Percentiles rank a stretch among this genome's conserved stretches.
Conservation (phyloP, 2,113 vertebrate species). For the Lathamus discolor region DNA sequence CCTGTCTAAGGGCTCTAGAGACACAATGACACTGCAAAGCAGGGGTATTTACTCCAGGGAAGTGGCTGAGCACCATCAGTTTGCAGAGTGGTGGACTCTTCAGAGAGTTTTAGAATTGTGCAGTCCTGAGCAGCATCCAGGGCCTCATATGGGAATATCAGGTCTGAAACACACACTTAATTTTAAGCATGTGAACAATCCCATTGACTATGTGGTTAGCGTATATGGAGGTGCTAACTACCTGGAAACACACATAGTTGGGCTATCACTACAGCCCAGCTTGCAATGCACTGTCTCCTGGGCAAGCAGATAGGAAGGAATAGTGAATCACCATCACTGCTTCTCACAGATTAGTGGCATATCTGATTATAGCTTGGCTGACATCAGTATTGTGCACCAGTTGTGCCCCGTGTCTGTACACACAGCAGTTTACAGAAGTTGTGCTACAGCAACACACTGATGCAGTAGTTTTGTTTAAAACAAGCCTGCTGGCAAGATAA, state of each 20-base stretch:
- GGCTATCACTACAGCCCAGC: not conserved
- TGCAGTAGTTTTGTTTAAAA: not conserved
- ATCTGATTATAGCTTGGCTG: not conserved
- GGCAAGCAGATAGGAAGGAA: not conserved
- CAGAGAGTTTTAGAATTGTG: not conserved
- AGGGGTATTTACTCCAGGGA: not conserved
- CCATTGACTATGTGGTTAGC: not conserved
- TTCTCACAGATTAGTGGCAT: not conserved
- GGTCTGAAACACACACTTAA: not conserved
- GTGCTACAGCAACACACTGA: accelerated
- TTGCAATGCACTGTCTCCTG: not conserved
- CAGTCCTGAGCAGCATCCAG: not conserved
- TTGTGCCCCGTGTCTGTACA: not conserved
- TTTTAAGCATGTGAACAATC: not conserved
- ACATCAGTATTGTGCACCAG: accelerated
- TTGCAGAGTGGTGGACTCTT: not conserved
- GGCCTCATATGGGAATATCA: not conserved
- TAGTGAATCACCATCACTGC: not conserved
- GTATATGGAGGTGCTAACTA: not conserved
- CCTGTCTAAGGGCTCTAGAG: not conserved
- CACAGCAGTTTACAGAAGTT: not conserved
- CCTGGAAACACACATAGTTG: not conserved
- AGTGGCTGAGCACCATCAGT: not conserved
- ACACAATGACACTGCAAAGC: not conserved
- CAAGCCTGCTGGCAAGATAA: not conserved